Evolutionary conservation across 2,888 invertebrate genomes (phyloP), one percentile per base, ranked within the genome.

Genomic region (Drosophila picticornis): DNA sequence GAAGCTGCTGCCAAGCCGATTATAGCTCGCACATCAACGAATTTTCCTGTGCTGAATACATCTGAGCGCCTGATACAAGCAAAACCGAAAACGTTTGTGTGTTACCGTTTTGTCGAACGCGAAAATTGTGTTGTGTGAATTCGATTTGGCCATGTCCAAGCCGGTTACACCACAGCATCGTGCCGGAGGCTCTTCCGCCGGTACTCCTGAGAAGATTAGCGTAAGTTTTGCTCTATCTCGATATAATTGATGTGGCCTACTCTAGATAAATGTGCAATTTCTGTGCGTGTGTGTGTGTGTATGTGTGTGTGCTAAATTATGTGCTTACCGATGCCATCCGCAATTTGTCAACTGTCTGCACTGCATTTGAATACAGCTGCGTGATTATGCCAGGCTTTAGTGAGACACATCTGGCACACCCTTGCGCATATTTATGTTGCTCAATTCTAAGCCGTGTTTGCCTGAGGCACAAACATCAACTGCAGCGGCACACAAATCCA

Each of bases 91-190:
- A 80, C 80, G 84, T 77, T 83, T 76, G 87, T 87, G 83, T 87
- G 82, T 82, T 76, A 36, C 59, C 61, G 59, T 60, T 52, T 68
- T 61, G 55, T 60, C 69, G 74, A 55, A 59, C 57, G 48, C 51
- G 51, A 72, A 58, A 83, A 67, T 67, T 80, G 62, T 53, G 72
- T 72, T 77, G 74, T 77, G 74, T 75, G 66, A 43, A 78, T 71
- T 61, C 55, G 19, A 11, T 32, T 71, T 64, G 50, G 57, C 31
- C 56, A 88, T 88, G 87, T 90, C 90, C 50, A 88, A 88, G 75
- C 90, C 88, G 70, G 72, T 65, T 53, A 90, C 88, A 77, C 88
- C 90, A 13, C 84, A 77, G 69, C 88, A 88, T 71, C 76, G 83
- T 22, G 74, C 70, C 31, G 72, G 55, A 53, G 68, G 64, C 38